phyloP scores from a whole-genome alignment of 2,888 invertebrate species.

The Sclerodermus sp. region DNA sequence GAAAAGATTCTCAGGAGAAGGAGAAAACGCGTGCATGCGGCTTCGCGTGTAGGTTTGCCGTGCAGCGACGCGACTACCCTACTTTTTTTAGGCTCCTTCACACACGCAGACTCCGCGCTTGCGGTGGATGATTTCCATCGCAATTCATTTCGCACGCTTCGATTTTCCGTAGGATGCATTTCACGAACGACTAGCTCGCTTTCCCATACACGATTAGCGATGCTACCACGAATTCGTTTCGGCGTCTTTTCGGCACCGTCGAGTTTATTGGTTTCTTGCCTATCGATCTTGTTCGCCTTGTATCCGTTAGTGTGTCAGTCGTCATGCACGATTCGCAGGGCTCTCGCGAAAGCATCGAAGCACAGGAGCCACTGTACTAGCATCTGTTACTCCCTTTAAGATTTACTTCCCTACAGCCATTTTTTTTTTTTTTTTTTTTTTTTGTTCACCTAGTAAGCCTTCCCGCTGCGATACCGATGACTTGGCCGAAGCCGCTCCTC shows the following conservation, averaged over 20 bases:
- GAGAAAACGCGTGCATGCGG: no score
- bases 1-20: slow-evolving; percentile 8
- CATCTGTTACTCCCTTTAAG: slow-evolving; percentile 18
- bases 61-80: no score
- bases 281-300: not conserved
- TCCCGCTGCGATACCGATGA: not conserved
- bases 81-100: no score
- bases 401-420: slow-evolving; percentile 21
- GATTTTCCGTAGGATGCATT: not conserved
- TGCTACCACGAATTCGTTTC: no score
- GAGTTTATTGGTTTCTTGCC: no score
- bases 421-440: no score
- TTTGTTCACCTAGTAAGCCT: not conserved
- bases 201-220: no score
- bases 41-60: no score
- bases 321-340: not conserved
- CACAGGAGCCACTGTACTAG: slow-evolving; percentile 7
- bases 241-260: no score
- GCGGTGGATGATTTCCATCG: not conserved
- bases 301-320: not conserved
- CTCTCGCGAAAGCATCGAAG: not conserved
- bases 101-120: no score
- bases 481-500: slow-evolving; percentile 6
- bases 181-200: not conserved
- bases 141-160: not conserved